Percentiles rank a stretch among this genome's conserved stretches.
These are phyloP conservation scores for Heliconius sara DNA, from an alignment of 2,888 invertebrate genomes.

Conservation along the genomic window DNA sequence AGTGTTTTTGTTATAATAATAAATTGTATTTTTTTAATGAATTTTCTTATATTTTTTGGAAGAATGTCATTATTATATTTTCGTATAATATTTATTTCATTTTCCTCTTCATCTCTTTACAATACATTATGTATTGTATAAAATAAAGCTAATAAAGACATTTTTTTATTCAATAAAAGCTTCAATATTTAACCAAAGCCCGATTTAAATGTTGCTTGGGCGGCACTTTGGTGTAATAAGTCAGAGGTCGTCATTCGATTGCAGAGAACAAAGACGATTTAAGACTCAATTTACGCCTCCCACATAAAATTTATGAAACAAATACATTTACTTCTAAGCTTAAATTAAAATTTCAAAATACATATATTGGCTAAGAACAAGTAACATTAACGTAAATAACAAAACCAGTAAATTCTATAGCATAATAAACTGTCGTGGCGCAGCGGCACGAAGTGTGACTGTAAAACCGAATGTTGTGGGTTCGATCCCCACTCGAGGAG, in stretches of 20 bases:
- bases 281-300: conserved; percentile 41
- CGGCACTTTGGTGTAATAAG: conserved; percentile 30
- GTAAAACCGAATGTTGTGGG: too few relatives aligned
- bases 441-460: too few relatives aligned
- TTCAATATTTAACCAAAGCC: background rate
- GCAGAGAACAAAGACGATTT: conserved; percentile 39
- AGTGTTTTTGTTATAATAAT: too few relatives aligned
- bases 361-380: background rate
- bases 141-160: too few relatives aligned
- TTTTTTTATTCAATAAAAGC: background rate
- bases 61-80: background rate
- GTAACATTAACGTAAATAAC: background rate
- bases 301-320: conserved; percentile 35
- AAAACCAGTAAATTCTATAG: background rate
- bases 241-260: conserved; percentile 46
- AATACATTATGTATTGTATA: background rate
- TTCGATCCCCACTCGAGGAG: too few relatives aligned
- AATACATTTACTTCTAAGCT: conserved; percentile 18
- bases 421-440: too few relatives aligned
- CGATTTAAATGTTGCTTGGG: background rate
- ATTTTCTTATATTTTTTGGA: background rate
- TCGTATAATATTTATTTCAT: background rate
- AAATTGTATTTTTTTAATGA: too few relatives aligned
- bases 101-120: background rate
- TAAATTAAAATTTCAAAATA: background rate